Base-by-base conservation (phyloP, 2,888 invertebrate genomes). In the Glomeris marginata region DNA sequence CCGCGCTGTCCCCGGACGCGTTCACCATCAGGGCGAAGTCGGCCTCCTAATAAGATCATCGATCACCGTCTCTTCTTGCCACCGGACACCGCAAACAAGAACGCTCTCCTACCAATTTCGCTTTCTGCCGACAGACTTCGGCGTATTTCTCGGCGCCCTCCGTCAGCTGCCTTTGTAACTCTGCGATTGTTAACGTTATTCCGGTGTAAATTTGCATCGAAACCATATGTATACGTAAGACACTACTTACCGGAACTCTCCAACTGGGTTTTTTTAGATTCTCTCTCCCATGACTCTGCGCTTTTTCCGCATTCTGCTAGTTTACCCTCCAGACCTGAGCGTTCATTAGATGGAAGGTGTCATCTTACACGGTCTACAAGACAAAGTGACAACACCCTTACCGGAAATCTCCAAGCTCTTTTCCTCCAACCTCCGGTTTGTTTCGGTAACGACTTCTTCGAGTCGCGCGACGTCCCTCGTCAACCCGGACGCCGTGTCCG, bases 91-190 rank as follows among this genome's bases (percentile, higher is more conserved):
- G 36, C 10, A 13, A 11, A 36, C 10, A 10, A 36, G n/a, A n/a
- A n/a, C n/a, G n/a, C n/a, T n/a, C n/a, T n/a, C n/a, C 36, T 47
- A 50, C 50, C 44, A 51, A 44, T 48, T 51, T 51, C 5, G 28
- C 8, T 51, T 43, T 51, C 13, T 52, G 49, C 35, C 45, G 11
- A 33, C 18, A 33, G 18, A 45, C 16, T 20, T 45, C 34, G 10
- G 49, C 46, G 10, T 20, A 36, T 20, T 38, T 41, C 38, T 50
- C 45, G 21, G 49, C 49, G 18, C 36, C 44, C 18, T 49, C 18
- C 8, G 8, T n/a, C 6, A 36, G 37, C 33, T 49, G 42, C 13
- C 42, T 15, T 43, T 49, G 44, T 15, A n/a, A 35, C 8, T 49
- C 49, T 44, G 11, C 11, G n/a, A n/a, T n/a, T n/a, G n/a, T n/a